Conservation (phyloP, 2,888 invertebrate genomes). For the Psylliodes chrysocephalus region DNA sequence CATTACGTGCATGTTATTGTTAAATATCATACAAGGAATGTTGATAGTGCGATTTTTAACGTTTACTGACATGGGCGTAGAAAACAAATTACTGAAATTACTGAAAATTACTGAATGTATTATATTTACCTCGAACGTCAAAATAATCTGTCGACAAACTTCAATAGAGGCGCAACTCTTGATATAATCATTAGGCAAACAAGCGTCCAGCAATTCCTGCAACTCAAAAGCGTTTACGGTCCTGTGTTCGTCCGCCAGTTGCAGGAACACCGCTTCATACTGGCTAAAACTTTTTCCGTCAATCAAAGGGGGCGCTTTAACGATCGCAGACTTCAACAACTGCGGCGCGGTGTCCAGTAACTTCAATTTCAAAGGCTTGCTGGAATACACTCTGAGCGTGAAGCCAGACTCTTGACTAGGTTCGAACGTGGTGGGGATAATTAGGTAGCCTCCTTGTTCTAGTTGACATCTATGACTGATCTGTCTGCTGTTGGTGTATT, state of each 20-base stretch:
- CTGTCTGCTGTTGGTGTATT: conserved; percentile 92
- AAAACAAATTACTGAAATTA: too few species aligned
- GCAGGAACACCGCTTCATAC: conserved; percentile 90
- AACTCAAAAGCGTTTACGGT: conserved; percentile 92
- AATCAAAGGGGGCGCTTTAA: conserved; percentile 77
- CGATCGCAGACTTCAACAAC: conserved; percentile 76
- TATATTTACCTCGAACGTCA: conserved; percentile 85
- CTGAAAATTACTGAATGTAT: too few species aligned
- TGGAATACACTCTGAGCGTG: conserved; percentile 83
- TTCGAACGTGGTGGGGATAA: conserved; percentile 92
- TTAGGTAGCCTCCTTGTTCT: conserved; percentile 83
- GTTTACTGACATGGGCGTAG: too few species aligned
- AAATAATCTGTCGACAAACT: conserved; percentile 89
- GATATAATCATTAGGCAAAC: conserved; percentile 93
- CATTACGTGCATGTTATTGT: too few species aligned
- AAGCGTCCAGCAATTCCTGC: conserved; percentile 89
- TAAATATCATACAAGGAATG: too few species aligned
- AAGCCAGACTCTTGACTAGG: conserved; percentile 91
- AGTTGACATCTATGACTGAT: conserved; percentile 74
- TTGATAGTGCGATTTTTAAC: too few species aligned
- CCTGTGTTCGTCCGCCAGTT: conserved; percentile 89
- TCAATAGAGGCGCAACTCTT: conserved; percentile 93
- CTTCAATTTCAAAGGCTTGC: conserved; percentile 80
- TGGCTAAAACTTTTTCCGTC: conserved; percentile 82
- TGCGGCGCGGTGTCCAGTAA: conserved; percentile 75